Evolutionary conservation across 2,888 invertebrate species (phyloP).

Genomic region (Sinodicranocentrus sp.): DNA sequence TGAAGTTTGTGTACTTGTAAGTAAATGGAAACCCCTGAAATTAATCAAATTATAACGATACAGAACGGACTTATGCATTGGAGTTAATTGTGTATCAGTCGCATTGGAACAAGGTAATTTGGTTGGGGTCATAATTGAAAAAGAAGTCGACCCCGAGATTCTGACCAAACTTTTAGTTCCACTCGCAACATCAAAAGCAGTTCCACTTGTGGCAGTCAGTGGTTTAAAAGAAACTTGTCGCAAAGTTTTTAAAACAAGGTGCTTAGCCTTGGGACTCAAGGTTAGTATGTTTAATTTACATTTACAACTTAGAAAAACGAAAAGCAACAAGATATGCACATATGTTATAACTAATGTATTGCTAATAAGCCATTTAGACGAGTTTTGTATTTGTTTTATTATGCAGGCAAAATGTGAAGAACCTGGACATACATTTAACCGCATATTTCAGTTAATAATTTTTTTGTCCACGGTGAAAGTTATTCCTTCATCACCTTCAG

Average conservation of each 20-base stretch:
- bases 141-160: constrained; percentile 74
- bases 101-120: constrained; percentile 65
- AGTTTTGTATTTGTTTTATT: neutral
- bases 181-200: constrained; percentile 63
- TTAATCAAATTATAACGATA: neutral
- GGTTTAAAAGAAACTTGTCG: constrained; percentile 67
- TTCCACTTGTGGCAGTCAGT: constrained; percentile 71
- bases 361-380: too few species aligned
- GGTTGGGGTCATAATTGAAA: constrained; percentile 70
- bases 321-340: too few species aligned
- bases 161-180: constrained; percentile 74
- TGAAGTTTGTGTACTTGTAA: too few species aligned
- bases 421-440: constrained; percentile 41
- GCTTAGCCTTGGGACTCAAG: constrained; percentile 75
- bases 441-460: neutral
- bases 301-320: too few species aligned
- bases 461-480: too few species aligned
- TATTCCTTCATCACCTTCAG: too few species aligned
- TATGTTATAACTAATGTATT: too few species aligned
- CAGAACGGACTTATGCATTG: constrained; percentile 46
- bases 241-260: constrained; percentile 64
- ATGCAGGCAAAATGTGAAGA: constrained; percentile 39
- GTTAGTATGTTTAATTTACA: constrained; percentile 41
- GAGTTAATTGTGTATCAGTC: constrained; percentile 72
- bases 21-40: too few species aligned